These are phyloP conservation scores for Dermochelys coriacea DNA, from an alignment of 2,797 vertebrate genomes.

Conservation along the genomic window DNA sequence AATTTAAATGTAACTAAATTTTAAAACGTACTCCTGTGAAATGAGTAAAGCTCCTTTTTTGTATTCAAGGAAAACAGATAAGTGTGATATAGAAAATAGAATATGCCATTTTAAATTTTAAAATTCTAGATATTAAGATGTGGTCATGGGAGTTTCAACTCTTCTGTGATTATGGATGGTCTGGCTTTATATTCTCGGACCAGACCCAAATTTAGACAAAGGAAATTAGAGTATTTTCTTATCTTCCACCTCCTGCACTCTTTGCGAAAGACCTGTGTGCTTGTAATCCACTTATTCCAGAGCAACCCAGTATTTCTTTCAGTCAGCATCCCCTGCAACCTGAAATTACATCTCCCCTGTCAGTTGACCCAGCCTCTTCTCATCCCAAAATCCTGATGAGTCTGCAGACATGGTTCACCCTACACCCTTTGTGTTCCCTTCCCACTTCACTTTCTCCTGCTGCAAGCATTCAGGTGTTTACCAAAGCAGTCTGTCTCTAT, in stretches of 20 bases:
- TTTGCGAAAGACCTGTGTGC: neutral
- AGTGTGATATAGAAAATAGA: no score
- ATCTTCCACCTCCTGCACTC: neutral
- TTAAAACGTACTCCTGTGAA: neutral
- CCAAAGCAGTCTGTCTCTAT: no score
- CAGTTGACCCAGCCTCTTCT: neutral
- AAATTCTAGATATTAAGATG: neutral
- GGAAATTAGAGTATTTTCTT: neutral
- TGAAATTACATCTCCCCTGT: neutral
- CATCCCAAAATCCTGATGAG: neutral
- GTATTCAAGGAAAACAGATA: no score
- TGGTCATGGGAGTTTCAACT: neutral
- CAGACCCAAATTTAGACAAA: neutral
- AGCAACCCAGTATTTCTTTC: neutral
- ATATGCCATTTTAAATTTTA: no score
- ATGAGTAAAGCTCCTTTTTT: neutral
- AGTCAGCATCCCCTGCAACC: neutral
- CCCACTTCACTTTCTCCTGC: no score
- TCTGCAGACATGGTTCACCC: neutral
- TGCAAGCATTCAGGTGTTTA: no score
- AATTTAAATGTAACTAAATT: accelerated
- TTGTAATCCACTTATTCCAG: no score
- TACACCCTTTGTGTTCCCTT: neutral
- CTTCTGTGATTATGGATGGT: accelerated
- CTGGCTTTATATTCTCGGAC: neutral